These are phyloP conservation scores for Petrophora chlorosata DNA, from an alignment of 2,888 invertebrate species.

Conservation along the genomic window DNA sequence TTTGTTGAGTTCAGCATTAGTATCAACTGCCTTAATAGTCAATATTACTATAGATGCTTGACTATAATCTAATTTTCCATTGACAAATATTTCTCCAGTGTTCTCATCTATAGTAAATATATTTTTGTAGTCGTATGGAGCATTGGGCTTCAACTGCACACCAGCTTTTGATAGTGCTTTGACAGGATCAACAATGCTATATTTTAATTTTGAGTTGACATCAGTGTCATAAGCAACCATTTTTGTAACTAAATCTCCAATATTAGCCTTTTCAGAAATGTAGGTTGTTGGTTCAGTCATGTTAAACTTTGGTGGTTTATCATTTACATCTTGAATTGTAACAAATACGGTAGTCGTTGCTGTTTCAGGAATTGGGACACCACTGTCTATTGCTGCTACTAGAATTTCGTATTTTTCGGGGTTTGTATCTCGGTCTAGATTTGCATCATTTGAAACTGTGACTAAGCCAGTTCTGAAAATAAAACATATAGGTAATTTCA, in stretches of 20 bases:
- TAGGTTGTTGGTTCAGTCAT: slow-evolving; percentile 86
- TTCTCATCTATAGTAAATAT: slow-evolving; percentile 88
- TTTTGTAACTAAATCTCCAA: slow-evolving; percentile 85
- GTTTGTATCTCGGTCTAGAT: slow-evolving; percentile 87
- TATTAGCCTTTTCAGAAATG: slow-evolving; percentile 87
- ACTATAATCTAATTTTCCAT: slow-evolving; percentile 87
- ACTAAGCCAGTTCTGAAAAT: slow-evolving; percentile 85
- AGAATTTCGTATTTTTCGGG: slow-evolving; percentile 88
- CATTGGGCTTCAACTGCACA: slow-evolving; percentile 85
- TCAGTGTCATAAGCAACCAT: slow-evolving; percentile 89
- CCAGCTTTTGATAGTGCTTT: slow-evolving; percentile 90
- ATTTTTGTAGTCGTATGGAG: slow-evolving; percentile 85
- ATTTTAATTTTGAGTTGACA: slow-evolving; percentile 86
- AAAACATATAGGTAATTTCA: not conserved
- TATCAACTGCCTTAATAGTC: slow-evolving; percentile 87
- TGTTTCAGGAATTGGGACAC: slow-evolving; percentile 89
- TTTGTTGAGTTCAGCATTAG: slow-evolving; percentile 87
- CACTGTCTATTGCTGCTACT: slow-evolving; percentile 90
- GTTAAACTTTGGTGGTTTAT: slow-evolving; percentile 91
- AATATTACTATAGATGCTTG: slow-evolving; percentile 89
- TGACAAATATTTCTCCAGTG: slow-evolving; percentile 87
- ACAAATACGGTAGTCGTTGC: slow-evolving; percentile 90
- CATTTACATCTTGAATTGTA: slow-evolving; percentile 89
- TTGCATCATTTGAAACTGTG: slow-evolving; percentile 88
- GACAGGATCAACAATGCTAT: slow-evolving; percentile 86